Percentiles rank a stretch among this genome's conserved stretches.
Conservation (phyloP, 2,113 vertebrate species). For the Scomber scombrus region DNA sequence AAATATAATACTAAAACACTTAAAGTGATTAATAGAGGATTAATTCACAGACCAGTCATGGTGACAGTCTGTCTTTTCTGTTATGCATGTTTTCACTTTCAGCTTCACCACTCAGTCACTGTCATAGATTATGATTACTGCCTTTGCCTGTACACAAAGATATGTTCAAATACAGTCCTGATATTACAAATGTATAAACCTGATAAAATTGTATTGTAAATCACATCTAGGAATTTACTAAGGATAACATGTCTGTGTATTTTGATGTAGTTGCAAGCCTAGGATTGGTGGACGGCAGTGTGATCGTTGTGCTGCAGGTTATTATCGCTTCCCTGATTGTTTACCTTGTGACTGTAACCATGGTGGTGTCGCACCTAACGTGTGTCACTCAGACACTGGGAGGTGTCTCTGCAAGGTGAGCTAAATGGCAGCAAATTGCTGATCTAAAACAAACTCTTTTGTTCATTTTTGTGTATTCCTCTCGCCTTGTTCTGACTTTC, state of each 20-base stretch:
- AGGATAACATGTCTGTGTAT: neutral
- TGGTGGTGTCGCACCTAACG: conserved; percentile 83
- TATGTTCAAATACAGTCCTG: too few species aligned
- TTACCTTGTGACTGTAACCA: conserved; percentile 87
- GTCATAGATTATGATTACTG: neutral
- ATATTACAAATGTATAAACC: neutral
- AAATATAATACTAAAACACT: conserved; percentile 23
- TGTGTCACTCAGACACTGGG: conserved; percentile 90
- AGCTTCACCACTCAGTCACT: neutral
- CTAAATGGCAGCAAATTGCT: neutral
- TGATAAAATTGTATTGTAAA: neutral
- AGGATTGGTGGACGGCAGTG: conserved; percentile 89
- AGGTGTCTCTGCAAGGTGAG: conserved; percentile 94
- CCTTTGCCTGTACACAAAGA: neutral
- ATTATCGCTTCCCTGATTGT: conserved; percentile 90
- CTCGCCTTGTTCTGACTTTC: conserved; percentile 20
- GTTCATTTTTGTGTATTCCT: neutral
- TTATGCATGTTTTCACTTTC: neutral
- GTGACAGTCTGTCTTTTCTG: conserved; percentile 1
- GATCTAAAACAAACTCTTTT: neutral
- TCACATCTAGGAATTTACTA: neutral
- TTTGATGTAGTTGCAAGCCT: conserved; percentile 88
- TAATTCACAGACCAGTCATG: neutral
- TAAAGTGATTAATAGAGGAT: conserved; percentile 15
- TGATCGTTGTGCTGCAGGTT: conserved; percentile 89